These are phyloP conservation scores for Mormyrus lacerda DNA, from an alignment of 2,113 vertebrate genomes.

Conservation along the genomic window DNA sequence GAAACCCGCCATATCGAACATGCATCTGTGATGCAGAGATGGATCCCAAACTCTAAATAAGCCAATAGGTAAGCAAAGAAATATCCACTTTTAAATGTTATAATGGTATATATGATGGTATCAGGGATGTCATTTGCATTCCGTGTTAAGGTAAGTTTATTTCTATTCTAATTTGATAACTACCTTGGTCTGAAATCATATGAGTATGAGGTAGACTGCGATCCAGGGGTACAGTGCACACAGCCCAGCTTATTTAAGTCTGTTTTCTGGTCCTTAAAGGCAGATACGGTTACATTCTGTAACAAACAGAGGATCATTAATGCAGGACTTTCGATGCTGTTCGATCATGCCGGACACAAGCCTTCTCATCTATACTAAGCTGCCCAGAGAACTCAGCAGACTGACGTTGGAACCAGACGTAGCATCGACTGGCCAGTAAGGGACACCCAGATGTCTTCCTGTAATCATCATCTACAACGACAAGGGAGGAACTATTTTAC, in stretches of 20 bases:
- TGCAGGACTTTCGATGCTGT: neutral
- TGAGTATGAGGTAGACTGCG: neutral
- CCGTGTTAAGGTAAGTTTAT: neutral
- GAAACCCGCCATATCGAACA: neutral
- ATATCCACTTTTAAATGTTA: neutral
- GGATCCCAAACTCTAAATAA: neutral
- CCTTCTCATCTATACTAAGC: neutral
- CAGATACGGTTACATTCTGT: neutral
- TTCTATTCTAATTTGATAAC: neutral
- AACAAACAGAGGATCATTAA: neutral
- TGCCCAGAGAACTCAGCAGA: neutral
- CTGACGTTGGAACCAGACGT: neutral
- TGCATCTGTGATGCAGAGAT: neutral
- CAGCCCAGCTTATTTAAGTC: neutral
- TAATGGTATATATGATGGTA: no score
- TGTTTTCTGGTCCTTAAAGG: neutral
- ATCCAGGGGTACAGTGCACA: neutral
- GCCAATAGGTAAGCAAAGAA: neutral
- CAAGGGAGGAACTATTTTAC: constrained; percentile 13
- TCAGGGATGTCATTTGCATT: neutral
- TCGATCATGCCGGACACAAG: neutral
- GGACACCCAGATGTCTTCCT: neutral
- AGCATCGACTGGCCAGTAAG: neutral
- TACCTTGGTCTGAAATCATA: neutral
- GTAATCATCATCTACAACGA: neutral